phyloP scores from a whole-genome alignment of 2,888 invertebrate species.

The Tineola bisselliella region DNA sequence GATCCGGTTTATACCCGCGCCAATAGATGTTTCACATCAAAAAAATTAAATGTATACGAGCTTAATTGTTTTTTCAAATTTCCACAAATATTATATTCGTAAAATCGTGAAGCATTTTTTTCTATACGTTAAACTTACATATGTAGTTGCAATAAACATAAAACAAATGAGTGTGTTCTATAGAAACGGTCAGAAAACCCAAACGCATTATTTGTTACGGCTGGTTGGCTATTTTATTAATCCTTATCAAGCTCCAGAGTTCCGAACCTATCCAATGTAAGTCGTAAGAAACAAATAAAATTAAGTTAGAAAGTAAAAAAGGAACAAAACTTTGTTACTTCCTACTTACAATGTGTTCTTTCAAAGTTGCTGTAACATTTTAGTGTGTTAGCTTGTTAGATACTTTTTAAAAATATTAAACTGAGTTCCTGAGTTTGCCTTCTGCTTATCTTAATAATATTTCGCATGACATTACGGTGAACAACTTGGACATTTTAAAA shows the following conservation, averaged over 20 bases:
- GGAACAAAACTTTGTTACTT: background rate
- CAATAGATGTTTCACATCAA: too few species aligned
- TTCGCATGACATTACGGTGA: too few species aligned
- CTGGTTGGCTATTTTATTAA: background rate
- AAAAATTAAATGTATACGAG: too few species aligned
- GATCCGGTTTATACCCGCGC: too few species aligned
- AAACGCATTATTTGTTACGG: background rate
- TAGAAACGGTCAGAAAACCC: background rate
- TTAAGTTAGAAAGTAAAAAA: background rate
- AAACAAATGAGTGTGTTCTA: background rate
- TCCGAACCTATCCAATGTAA: background rate
- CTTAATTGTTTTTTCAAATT: too few species aligned
- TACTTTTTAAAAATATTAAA: too few species aligned
- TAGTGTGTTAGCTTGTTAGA: background rate
- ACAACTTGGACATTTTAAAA: too few species aligned
- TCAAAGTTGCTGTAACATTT: background rate
- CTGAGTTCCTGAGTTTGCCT: too few species aligned
- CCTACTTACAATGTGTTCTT: background rate
- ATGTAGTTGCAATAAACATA: background rate
- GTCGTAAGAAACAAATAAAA: slow-evolving; percentile 7
- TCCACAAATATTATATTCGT: too few species aligned
- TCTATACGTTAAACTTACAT: too few species aligned
- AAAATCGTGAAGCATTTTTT: too few species aligned
- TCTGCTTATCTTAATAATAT: too few species aligned
- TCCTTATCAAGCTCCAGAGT: slow-evolving; percentile 1